These are phyloP conservation scores for Harpagoxenus sublaevis DNA, from an alignment of 2,888 invertebrate genomes.

Conservation along the genomic window DNA sequence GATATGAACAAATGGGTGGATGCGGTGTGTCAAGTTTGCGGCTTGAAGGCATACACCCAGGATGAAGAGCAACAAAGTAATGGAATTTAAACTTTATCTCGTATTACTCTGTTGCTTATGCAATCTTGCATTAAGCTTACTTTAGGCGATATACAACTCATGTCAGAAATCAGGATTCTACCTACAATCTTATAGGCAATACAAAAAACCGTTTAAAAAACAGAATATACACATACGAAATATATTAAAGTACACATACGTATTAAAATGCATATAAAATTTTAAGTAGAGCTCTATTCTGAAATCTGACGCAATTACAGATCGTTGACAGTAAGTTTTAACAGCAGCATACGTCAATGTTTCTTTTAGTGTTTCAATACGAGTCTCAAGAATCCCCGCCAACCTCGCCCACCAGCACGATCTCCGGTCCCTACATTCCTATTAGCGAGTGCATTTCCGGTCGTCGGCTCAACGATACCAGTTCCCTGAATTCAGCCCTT, in stretches of 20 bases:
- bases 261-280: neutral
- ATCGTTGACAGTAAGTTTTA: neutral
- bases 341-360: neutral
- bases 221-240: neutral
- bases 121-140: neutral
- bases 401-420: conserved; percentile 88
- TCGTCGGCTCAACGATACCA: conserved; percentile 87
- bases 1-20: conserved; percentile 99
- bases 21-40: conserved; percentile 97
- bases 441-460: conserved; percentile 97
- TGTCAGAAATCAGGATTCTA: neutral
- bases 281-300: neutral
- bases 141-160: neutral
- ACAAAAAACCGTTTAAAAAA: neutral
- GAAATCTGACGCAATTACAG: neutral
- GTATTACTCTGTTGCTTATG: neutral
- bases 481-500: conserved; percentile 81
- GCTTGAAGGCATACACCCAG: conserved; percentile 91
- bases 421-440: conserved; percentile 95
- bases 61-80: conserved; percentile 86
- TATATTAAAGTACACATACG: neutral
- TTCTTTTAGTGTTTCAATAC: conserved; percentile 81
- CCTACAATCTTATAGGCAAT: neutral
- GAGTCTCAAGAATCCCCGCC: conserved; percentile 88
- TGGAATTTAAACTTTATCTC: conserved; percentile 15